Evolutionary conservation across 2,888 invertebrate species (phyloP).

Genomic region (Ceraclea dissimilis): DNA sequence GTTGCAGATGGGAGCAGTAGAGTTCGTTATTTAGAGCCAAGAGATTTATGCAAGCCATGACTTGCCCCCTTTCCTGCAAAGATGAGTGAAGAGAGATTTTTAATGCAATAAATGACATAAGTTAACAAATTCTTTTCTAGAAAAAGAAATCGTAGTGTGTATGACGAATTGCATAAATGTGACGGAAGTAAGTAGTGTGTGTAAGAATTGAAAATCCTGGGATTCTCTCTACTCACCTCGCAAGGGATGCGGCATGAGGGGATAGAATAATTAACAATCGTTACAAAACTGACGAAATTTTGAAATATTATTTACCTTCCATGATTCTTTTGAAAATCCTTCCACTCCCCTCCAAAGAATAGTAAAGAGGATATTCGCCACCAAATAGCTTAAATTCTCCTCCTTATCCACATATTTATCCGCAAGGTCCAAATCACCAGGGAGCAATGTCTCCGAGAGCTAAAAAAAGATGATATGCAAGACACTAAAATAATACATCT

Average conservation of each 20-base stretch:
- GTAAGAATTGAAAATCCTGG: too few species aligned
- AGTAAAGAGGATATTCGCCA: conserved; percentile 49
- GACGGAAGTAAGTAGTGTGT: too few species aligned
- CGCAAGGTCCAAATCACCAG: conserved; percentile 29
- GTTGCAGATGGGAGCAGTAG: conserved; percentile 45
- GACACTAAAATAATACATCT: too few species aligned
- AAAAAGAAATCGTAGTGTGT: too few species aligned
- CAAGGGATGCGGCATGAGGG: too few species aligned
- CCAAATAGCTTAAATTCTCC: conserved; percentile 51
- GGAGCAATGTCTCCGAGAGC: conserved; percentile 26
- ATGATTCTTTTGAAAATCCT: conserved; percentile 46
- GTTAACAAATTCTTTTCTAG: conserved; percentile 1
- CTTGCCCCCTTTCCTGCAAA: conserved; percentile 48
- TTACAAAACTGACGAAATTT: too few species aligned
- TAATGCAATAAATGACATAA: conserved; percentile 5
- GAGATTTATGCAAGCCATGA: conserved; percentile 51
- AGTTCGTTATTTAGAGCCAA: conserved; percentile 49
- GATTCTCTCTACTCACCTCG: too few species aligned
- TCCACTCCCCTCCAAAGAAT: conserved; percentile 54
- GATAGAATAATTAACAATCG: too few species aligned
- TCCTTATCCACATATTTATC: conserved; percentile 37
- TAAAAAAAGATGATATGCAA: conserved; percentile 19
- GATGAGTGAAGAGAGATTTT: conserved; percentile 16
- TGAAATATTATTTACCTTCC: conserved; percentile 38
- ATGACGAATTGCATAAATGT: too few species aligned